Conservation (phyloP, 2,113 vertebrate species). For the Redunca redunca region DNA sequence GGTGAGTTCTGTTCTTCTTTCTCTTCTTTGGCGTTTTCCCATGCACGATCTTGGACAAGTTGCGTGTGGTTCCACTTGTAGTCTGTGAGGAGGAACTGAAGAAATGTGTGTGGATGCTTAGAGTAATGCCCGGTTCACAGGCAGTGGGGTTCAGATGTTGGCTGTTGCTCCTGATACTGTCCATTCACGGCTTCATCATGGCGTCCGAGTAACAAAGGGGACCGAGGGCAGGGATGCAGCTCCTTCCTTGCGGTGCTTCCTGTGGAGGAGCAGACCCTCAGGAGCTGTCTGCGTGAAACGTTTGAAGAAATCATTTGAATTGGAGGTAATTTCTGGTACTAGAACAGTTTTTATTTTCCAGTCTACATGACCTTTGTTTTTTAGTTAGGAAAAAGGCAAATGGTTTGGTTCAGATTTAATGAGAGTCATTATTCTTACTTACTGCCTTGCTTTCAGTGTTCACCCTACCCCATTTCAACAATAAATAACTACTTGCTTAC, state of each 20-base stretch:
- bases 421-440: constrained; percentile 34
- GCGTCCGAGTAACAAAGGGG: not conserved
- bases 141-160: not conserved
- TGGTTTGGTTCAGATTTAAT: constrained; percentile 41
- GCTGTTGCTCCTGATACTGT: not conserved
- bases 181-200: not conserved
- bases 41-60: not conserved
- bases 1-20: not conserved
- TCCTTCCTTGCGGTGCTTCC: not conserved
- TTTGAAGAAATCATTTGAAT: not conserved
- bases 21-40: not conserved
- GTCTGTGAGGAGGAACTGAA: not conserved
- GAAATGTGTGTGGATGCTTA: not conserved
- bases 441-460: constrained; percentile 26
- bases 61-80: not conserved
- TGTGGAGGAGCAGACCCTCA: not conserved
- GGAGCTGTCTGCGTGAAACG: not conserved
- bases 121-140: not conserved
- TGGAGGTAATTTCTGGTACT: not conserved
- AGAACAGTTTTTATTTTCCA: constrained; percentile 16
- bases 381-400: not conserved
- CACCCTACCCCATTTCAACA: constrained; percentile 10
- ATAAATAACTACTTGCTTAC: constrained; percentile 34
- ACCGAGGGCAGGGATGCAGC: not conserved
- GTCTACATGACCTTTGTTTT: not conserved